Base-by-base conservation (phyloP, 2,113 vertebrate species). In the Petroica traversi region DNA sequence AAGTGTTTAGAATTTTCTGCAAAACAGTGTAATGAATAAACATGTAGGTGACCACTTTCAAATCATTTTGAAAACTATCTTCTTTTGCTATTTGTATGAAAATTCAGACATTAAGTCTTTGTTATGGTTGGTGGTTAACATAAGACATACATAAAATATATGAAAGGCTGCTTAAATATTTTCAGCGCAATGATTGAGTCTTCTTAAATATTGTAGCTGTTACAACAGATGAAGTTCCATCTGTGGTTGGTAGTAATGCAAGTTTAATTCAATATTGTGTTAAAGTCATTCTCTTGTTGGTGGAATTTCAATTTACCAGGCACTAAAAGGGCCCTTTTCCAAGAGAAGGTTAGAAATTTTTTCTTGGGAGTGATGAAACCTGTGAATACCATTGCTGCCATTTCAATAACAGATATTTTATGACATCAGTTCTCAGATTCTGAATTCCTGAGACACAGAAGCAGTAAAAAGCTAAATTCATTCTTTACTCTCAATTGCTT, bases 211-310 rank as follows among this genome's bases (percentile, higher is more conserved):
- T 62, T 94, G 77, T 94, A 72, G 81, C 45, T 89, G 74, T 85
- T 92, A 88, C 26, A 93, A 94, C 87, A 97, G 89, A 93, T 94
- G 85, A 96, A 88, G 71, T 79, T 93, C 85, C 77, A 89, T 94
- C 59, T 94, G 89, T 92, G 25, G 78, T 77, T 94, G 49, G 71
- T 94, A 73, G 75, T 36, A 77, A 92, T 46, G 26, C 11, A 90
- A 85, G 67, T 92, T 94, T 85, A 85, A 88, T 91, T 91, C 81
- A 95, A 28, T 79, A 89, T 82, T 5, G 0, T 85, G 54, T 85
- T 92, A 76, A 94, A 96, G 74, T 58, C 49, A 76, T 64, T 92
- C 67, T 80, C 79, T 66, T 59, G 49, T 80, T 74, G 85, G 62
- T 86, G 61, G 82, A 88, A 40, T 92, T 96, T 96, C 75, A 94